Base-by-base conservation (phyloP, 2,797 vertebrate genomes). In the Leptodactylus fallax region DNA sequence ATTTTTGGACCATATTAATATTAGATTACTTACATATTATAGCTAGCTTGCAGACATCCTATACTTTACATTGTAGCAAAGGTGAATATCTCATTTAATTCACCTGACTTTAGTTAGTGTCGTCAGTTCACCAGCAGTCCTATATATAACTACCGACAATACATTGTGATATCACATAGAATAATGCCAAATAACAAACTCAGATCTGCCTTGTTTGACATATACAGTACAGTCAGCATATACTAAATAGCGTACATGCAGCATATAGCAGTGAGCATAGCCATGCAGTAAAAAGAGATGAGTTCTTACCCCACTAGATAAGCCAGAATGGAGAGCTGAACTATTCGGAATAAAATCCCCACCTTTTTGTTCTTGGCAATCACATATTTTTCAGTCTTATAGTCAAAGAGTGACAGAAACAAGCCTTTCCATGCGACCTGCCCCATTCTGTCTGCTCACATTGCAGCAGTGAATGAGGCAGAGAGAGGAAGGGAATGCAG, bases 311-410 rank as follows among this genome's bases (percentile, higher is more conserved):
- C 93, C 92, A 96, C 91, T 85, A 95, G 91, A 93, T 96, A 99
- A 58, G 94, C 95, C 94, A 99, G 94, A 88, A 98, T 96, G 85
- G 95, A 95, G 87, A 98, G 93, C 93, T 99, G 98, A 91, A 98
- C 95, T 81, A 96, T 93, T 80, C 98, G 91, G 71, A 97, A 98
- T 77, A 99, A 95, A 85, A 99, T 92, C 86, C 98, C 98, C 61
- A 99, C 96, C 90, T 94, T 97, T 94, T 95, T 97, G 95, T 97
- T 99, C 93, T 97, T 96, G 0, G 97, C 97, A 77, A 99, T 96
- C 91, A 99, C 97, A 91, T 96, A 98, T 92, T 99, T 99, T 91
- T 97, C 97, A 0, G 98, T 99, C 93, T 99, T 99, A 93, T 98
- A 99, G 93, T 99, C 97, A 19, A 99, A 95, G 23, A 98, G 91